Evolutionary conservation across 2,113 vertebrate species (phyloP), one percentile per base, ranked within the genome.

Genomic region (Myiopsitta monachus): DNA sequence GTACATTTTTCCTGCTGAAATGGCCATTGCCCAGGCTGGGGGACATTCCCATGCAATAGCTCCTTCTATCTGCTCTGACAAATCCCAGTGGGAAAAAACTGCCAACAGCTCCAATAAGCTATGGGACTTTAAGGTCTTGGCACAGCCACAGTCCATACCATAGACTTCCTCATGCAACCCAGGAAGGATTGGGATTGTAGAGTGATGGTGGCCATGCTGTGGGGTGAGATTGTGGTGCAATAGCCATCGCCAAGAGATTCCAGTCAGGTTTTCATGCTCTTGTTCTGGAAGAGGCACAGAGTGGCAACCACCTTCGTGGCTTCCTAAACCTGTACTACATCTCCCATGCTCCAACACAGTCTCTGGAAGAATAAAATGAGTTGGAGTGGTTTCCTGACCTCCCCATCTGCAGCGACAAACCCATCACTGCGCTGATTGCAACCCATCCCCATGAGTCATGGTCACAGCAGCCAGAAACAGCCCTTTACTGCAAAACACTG

Each of bases 401-500:
- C 22, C 8, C 7, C 55, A n/a, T 49, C 18, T 52, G 17, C 81
- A 87, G 73, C 0, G 0, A 84, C 64, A 91, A 70, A 89, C 46
- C 51, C 64, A 74, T 67, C 55, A 3, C 55, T 9, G 46, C 26
- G 11, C 22, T 91, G 81, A 75, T 17, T 78, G 70, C 74, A 91
- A 47, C 95, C 72, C 64, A 59, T 54, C 51, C 74, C 78, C 47
- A 3, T 72, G 81, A 93, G 78, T 84, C 92, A 91, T 0, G 11
- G 64, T 22, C 77, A 91, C 62, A 85, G 66, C 44, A 89, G 78
- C 52, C 87, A 93, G 55, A 52, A 87, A 59, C 51, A 87, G 44
- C 36, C 46, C 26, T 84, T 21, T 8, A 6, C 61, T 51, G 52
- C 21, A 31, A 68, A 77, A 91, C 78, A 11, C n/a, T 28, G 44